Evolutionary conservation across 2,797 vertebrate species (phyloP), one percentile per base, ranked within the genome.

Genomic region (Buphagus erythrorhynchus): DNA sequence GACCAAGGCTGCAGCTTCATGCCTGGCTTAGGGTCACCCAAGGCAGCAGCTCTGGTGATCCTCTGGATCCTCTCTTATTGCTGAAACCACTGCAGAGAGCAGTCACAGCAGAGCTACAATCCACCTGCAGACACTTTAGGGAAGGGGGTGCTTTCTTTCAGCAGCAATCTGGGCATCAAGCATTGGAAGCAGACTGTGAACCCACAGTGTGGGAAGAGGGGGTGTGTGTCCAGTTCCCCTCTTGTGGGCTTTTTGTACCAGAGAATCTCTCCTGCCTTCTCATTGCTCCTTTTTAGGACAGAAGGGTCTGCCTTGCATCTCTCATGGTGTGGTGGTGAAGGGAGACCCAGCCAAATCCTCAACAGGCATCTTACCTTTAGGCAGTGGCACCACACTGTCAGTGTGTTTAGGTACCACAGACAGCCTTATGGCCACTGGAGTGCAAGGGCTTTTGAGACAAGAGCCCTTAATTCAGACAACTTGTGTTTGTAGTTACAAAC

Each of bases 161-260:
- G 40, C 40, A 63, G 43, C 2, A 3, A 12, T 22, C 40, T 17
- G 17, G 31, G 31, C 19, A 13, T 20, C 0, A 0, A 38, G 9
- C 11, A 3, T 5, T 35, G 55, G 54, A 79, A 69, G 33, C 0
- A 5, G 42, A 26, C 24, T 58, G 12, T 1, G 10, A 77, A 42
- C 13, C 13, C 21, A 13, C 3, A 4, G 36, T 9, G 26, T 21
- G 31, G 16, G 51, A 35, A 66, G 18, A 20, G 4, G 22, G 4
- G 2, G 1, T 9, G 19, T 10, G 19, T 33, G 38, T 29, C 8
- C 42, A 8, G 16, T 29, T 65, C 22, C 3, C 1, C 12, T 54
- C 43, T 42, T 0, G 0, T 31, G 33, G 25, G 36, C 3, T 52
- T 21, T 63, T 61, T 31, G 43, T 45, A 25, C 21, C 25, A 35